Base-by-base conservation (phyloP, 1,140 invertebrate species). In the Cherax quadricarinatus region DNA sequence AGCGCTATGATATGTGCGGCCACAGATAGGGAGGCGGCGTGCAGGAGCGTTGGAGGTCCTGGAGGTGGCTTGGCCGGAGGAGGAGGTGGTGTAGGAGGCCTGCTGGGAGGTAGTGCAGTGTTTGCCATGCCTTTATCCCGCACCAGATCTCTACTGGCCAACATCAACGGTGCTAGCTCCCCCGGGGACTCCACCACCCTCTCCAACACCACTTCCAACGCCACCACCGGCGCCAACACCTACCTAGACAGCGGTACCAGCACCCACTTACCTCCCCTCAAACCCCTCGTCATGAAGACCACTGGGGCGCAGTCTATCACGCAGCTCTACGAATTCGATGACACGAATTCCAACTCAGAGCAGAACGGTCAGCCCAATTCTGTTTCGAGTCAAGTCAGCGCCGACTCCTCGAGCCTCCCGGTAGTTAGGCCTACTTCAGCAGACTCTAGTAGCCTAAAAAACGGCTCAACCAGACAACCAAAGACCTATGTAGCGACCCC, bases 401-500 rank as follows among this genome's bases (percentile, higher is more conserved):
- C 81, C 75, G 81, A 87, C 41, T 87, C 62, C 86, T 94, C 91
- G 30, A 93, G 86, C 51, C 83, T 93, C 82, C 94, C 88, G 16
- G 86, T 83, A 70, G 87, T 92, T 60, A 82, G 92, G 87, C 92
- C 93, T 41, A 85, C 93, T 14, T 91, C 89, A 10, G 94, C 91
- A 7, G 94, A 94, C 87, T 93, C 93, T 21, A 93, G 93, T 21
- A 94, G 94, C 81, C 93, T 93, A 12, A 94, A 94, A 66, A 94
- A 94, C 79, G 88, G 86, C 51, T 90, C 94, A 18, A 93, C 92
- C 78, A 92, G 95, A 82, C 96, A 97, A 94, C 96, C 96, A 51
- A 97, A 97, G 94, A 96, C 96, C 21, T 96, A 97, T 92, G 97
- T 97, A 80, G 97, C 97, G 86, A 97, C 97, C 53, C 98, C 98